Conservation (phyloP, 1,140 invertebrate species). For the Pachypeltis micranthus region DNA sequence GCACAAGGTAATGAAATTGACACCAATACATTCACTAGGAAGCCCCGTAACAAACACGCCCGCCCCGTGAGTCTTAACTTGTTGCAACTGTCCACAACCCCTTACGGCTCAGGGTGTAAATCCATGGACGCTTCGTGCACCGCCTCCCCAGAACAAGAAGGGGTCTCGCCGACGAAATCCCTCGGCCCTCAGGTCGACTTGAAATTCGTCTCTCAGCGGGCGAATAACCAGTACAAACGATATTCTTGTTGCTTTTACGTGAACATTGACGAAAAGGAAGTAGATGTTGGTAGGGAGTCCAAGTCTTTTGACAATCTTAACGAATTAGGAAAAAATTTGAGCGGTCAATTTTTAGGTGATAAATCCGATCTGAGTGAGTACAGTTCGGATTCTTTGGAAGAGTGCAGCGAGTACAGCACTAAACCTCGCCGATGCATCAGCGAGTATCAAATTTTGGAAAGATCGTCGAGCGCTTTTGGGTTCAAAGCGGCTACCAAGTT, state of each 20-base stretch:
- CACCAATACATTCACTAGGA: conserved; percentile 35
- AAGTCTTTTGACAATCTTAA: conserved; percentile 25
- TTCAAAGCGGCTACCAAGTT: conserved; percentile 28
- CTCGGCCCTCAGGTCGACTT: conserved; percentile 19
- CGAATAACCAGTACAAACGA: conserved; percentile 18
- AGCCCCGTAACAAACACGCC: conserved; percentile 31
- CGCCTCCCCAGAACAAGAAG: conserved; percentile 39
- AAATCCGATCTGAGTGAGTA: conserved; percentile 43
- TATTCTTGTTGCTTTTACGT: conserved; percentile 30
- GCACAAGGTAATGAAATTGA: conserved; percentile 34
- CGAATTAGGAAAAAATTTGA: conserved; percentile 20
- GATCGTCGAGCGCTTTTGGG: conserved; percentile 25
- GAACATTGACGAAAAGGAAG: conserved; percentile 30
- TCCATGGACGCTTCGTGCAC: conserved; percentile 33
- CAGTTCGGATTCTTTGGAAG: conserved; percentile 62
- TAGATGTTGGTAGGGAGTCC: conserved; percentile 19
- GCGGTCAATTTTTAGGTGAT: conserved; percentile 17
- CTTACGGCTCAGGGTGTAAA: conserved; percentile 17
- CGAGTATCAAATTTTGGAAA: conserved; percentile 61
- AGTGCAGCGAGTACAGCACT: conserved; percentile 47
- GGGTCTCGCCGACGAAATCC: conserved; percentile 21
- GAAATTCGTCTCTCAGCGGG: conserved; percentile 16
- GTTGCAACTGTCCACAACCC: conserved; percentile 15
- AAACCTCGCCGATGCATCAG: conserved; percentile 50
- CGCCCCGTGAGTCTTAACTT: conserved; percentile 18